Conservation (phyloP, 1,140 invertebrate species). For the Melitaea cinxia region DNA sequence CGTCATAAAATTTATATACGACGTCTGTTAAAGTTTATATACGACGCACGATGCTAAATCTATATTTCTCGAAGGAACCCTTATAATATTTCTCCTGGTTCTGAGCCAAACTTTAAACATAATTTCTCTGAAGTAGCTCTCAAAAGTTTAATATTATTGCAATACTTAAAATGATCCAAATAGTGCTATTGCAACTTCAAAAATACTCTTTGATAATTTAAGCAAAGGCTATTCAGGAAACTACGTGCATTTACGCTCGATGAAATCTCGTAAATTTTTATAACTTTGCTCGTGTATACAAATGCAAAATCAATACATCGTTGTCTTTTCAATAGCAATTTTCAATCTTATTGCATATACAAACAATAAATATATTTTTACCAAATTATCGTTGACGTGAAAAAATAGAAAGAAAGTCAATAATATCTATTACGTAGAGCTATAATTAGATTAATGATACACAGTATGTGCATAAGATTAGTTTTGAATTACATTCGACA, state of each 20-base stretch:
- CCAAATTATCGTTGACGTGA: no score
- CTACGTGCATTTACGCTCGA: slow-evolving; percentile 21
- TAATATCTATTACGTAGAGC: no score
- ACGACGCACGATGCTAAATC: no score
- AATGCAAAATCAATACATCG: slow-evolving; percentile 22
- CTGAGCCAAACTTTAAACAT: background rate
- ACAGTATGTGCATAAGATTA: no score
- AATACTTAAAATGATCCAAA: slow-evolving; percentile 9
- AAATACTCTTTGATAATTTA: slow-evolving; percentile 22
- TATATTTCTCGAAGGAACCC: background rate
- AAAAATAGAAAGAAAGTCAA: no score
- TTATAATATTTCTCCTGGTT: background rate
- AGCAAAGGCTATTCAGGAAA: slow-evolving; percentile 10
- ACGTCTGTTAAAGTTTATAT: no score
- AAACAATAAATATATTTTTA: background rate
- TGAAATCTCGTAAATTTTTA: slow-evolving; percentile 26
- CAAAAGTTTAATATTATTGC: slow-evolving; percentile 13
- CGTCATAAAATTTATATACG: no score
- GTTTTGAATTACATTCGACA: no score
- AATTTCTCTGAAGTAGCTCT: slow-evolving; percentile 13
- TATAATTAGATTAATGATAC: no score
- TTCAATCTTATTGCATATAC: slow-evolving; percentile 14
- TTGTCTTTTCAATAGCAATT: slow-evolving; percentile 27
- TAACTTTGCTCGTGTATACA: slow-evolving; percentile 21
- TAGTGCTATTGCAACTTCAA: slow-evolving; percentile 14